Base-by-base conservation (phyloP, 2,797 vertebrate genomes). In the Holocentrus rufus region DNA sequence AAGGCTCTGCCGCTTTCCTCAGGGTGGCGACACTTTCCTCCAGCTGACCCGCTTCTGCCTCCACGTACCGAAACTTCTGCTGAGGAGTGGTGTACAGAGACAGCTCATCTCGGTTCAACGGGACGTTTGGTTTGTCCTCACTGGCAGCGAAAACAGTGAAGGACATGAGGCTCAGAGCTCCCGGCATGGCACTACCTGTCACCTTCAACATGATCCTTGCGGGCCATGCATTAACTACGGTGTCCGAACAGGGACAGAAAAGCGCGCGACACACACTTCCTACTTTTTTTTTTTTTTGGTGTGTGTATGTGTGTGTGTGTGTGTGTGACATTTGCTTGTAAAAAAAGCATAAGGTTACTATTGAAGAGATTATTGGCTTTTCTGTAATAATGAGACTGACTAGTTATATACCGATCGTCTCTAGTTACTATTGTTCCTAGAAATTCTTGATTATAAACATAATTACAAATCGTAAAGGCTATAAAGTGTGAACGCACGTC, bases 51-150 rank as follows among this genome's bases (percentile, higher is more conserved):
- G 77, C 79, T 31, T 88, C 84, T 0, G 81, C 67, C 76, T 92
- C 88, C 80, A 27, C 85, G 0, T 71, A 60, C 20, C n/a, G 71
- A 1, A 62, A 5, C 47, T 36, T 69, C 15, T 56, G 87, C 65
- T 50, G 77, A 0, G 91, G 89, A 1, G 60, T 69, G 2, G 85
- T 52, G 87, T 95, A 95, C 18, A 94, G 71, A 10, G 93, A 94
- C 22, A 95, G 87, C 0, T 89, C 85, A 0, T 91, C 90, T 65
- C 36, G 76, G 50, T 58, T 73, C 3, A 90, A 0, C 25, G 67
- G n/a, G 3, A 25, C 23, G 17, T 42, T 0, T 1, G 55, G 1
- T 4, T 74, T 58, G 1, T 42, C 31, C 1, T 82, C 74, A 8
- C 64, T 22, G 1, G 79, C 85, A 1, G 91, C 88, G 0, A 39